Conservation (phyloP, 2,797 vertebrate genomes). For the Malurus splendens region DNA sequence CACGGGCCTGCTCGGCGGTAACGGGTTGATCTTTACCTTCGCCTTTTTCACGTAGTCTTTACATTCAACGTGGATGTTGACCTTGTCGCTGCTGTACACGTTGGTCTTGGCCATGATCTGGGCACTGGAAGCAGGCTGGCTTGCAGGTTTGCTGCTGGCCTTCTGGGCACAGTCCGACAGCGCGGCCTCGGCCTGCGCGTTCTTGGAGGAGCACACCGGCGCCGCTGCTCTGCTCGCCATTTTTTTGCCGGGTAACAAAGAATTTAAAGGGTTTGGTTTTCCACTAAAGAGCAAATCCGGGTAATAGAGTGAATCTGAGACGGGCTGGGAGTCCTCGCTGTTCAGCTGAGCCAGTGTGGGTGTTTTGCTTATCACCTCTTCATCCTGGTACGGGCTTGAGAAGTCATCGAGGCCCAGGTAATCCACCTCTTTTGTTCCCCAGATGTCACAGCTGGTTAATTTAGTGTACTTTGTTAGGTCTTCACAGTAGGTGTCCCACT, state of each 20-base stretch:
- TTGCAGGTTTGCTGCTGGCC: conserved; percentile 82
- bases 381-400: conserved; percentile 97
- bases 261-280: conserved; percentile 76
- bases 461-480: conserved; percentile 97
- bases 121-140: conserved; percentile 79
- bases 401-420: conserved; percentile 96
- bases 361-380: conserved; percentile 94
- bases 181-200: conserved; percentile 68
- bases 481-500: conserved; percentile 99
- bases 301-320: conserved; percentile 89
- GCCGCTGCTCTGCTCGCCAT: conserved; percentile 70
- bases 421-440: conserved; percentile 99
- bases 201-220: conserved; percentile 75
- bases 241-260: conserved; percentile 75
- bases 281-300: conserved; percentile 78
- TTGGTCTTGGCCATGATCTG: conserved; percentile 89
- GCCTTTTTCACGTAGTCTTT: conserved; percentile 95
- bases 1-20: conserved; percentile 69
- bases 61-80: conserved; percentile 75
- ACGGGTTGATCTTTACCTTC: conserved; percentile 87
- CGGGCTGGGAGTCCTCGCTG: conserved; percentile 95
- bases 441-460: conserved; percentile 96
- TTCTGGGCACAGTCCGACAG: conserved; percentile 86
- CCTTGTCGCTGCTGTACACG: conserved; percentile 74
- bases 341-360: conserved; percentile 96